These are phyloP conservation scores for Solenodon paradoxus DNA, from an alignment of 2,113 vertebrate species.

Conservation along the genomic window DNA sequence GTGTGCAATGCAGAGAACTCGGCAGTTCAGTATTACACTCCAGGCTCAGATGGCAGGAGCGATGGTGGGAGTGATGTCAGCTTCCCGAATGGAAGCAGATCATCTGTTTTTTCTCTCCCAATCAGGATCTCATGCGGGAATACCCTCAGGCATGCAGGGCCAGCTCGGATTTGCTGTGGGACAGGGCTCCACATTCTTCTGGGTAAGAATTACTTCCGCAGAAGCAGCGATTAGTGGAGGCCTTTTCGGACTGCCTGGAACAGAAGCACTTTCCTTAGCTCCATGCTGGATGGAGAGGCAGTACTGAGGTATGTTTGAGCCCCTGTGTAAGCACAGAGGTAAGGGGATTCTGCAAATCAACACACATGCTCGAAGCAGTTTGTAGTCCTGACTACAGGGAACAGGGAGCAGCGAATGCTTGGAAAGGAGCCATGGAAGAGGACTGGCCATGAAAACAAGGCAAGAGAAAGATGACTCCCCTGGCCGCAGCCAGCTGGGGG, in stretches of 20 bases:
- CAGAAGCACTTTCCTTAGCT: background rate
- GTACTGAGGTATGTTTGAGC: background rate
- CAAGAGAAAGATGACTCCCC: rapidly evolving
- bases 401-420: rapidly evolving
- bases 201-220: background rate
- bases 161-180: background rate
- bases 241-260: background rate
- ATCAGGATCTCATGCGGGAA: background rate
- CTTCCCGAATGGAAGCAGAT: too few relatives aligned
- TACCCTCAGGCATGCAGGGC: rapidly evolving
- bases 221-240: rapidly evolving
- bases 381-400: background rate
- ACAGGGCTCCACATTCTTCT: too few relatives aligned
- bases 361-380: background rate
- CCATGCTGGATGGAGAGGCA: too few relatives aligned
- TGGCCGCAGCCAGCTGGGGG: background rate
- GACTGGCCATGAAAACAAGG: background rate
- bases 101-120: background rate
- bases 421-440: background rate
- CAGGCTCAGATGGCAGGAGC: background rate
- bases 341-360: background rate
- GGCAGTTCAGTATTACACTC: background rate
- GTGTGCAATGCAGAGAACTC: too few relatives aligned
- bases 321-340: background rate
- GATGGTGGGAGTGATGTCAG: background rate